Evolutionary conservation across 2,113 vertebrate genomes (phyloP), one percentile per base, ranked within the genome.

Genomic region (Corythornis cristatus): DNA sequence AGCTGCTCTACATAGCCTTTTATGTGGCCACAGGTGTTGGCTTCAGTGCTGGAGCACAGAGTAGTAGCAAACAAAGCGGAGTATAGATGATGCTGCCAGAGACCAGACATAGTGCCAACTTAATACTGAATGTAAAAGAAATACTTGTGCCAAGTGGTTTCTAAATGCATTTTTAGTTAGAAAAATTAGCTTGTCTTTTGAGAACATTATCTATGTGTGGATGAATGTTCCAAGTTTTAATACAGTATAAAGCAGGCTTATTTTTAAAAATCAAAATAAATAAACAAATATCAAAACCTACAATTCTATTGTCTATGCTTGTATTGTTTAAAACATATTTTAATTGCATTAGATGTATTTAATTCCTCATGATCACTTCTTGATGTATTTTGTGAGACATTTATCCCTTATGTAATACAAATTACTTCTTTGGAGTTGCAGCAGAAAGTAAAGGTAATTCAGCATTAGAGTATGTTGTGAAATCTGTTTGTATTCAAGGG

Each of bases 1-100:
- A 98, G 98, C 97, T 98, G 98, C 96, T 90, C 75, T 93, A 91
- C 68, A 37, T 90, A 87, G 96, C 91, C 97, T 96, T 97, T 98
- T 98, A 86, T 98, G 89, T 75, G 76, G 93, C 77, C 97, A 98
- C 98, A 98, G 97, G 98, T 98, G 97, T 96, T 97, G 96, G 97
- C 97, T 96, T 77, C 89, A 82, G 81, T 79, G 86, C 95, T 79
- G 87, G 94, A 97, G 93, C 92, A 79, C 81, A 2, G 86, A 95
- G 90, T 92, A 71, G 93, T 62, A 53, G 84, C 74, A 96, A 96
- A 98, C 97, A 98, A 97, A 98, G 97, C 94, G 93, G 68, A 90
- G 96, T 93, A 96, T 88, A 97, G 96, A 96, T 72, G 53, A 28
- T 68, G 95, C 91, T 98, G 98, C 98, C 98, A 98, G 96, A 93